These are phyloP conservation scores for Drosophila pseudotakahashii DNA, from an alignment of 2,888 invertebrate species.

Conservation along the genomic window DNA sequence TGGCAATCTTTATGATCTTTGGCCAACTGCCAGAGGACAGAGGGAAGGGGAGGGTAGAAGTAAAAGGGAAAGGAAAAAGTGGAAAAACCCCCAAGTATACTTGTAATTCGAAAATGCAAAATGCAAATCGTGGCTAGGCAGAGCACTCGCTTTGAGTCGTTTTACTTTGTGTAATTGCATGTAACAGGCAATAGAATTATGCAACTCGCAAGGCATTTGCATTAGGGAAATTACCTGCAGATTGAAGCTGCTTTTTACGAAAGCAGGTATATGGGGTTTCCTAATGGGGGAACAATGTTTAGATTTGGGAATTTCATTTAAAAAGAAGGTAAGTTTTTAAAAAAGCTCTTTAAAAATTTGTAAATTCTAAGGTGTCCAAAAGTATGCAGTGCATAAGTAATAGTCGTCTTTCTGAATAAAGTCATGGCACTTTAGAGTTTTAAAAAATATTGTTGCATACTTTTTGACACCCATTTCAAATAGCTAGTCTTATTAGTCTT, in stretches of 20 bases:
- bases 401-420: too few species aligned
- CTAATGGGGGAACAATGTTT: neutral
- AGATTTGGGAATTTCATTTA: neutral
- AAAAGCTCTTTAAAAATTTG: too few species aligned
- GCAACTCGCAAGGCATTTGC: slow-evolving; percentile 46
- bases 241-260: slow-evolving; percentile 3
- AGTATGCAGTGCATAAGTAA: too few species aligned
- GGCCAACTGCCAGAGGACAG: slow-evolving; percentile 53
- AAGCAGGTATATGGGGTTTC: neutral
- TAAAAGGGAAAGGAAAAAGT: slow-evolving; percentile 3
- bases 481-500: too few species aligned
- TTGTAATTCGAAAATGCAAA: slow-evolving; percentile 49
- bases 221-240: slow-evolving; percentile 14
- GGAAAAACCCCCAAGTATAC: slow-evolving; percentile 29
- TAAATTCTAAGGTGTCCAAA: too few species aligned
- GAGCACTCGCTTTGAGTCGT: slow-evolving; percentile 39
- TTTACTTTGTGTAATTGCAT: slow-evolving; percentile 66
- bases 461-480: too few species aligned
- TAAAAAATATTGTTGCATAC: too few species aligned
- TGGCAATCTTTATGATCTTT: slow-evolving; percentile 69
- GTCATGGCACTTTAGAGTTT: too few species aligned
- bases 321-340: neutral
- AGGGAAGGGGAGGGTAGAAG: neutral
- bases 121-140: slow-evolving; percentile 50
- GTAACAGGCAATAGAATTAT: slow-evolving; percentile 67